A percentile compares a stretch with the other conserved stretches of the same genome.
phyloP scores from a whole-genome alignment of 2,888 invertebrate genomes.

The Eueremaeus valkanovi region DNA sequence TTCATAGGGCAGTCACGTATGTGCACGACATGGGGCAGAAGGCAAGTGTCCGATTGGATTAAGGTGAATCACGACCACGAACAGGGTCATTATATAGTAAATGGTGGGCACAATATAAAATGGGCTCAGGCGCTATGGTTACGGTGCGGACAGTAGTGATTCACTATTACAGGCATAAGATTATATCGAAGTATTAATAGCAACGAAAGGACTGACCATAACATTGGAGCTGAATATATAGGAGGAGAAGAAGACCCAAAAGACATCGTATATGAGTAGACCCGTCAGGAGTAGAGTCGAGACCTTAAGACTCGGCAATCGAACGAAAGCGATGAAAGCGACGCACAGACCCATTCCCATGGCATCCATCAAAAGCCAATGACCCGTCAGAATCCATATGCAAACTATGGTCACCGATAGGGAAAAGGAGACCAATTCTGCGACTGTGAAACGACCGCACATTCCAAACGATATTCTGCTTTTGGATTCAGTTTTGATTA shows the following conservation, averaged over 20 bases:
- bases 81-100: too few relatives aligned
- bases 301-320: constrained; percentile 90
- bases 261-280: constrained; percentile 73
- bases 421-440: constrained; percentile 87
- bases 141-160: too few relatives aligned
- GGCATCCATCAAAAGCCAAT: constrained; percentile 97
- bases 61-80: too few relatives aligned
- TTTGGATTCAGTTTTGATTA: constrained; percentile 34
- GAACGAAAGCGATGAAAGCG: constrained; percentile 93
- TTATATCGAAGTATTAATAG: too few relatives aligned
- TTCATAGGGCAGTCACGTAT: too few relatives aligned
- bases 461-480: constrained; percentile 74
- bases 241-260: constrained; percentile 98
- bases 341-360: constrained; percentile 98
- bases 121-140: too few relatives aligned
- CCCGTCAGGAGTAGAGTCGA: constrained; percentile 91
- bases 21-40: too few relatives aligned
- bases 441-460: constrained; percentile 89
- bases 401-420: constrained; percentile 89
- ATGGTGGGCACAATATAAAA: too few relatives aligned
- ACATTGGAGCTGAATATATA: constrained; percentile 98
- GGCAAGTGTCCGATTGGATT: too few relatives aligned
- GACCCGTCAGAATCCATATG: constrained; percentile 95
- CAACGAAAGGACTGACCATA: constrained; percentile 71
- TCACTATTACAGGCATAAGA: too few relatives aligned